Base-by-base conservation (phyloP, 2,888 invertebrate species). In the Patella ulyssiponensis region DNA sequence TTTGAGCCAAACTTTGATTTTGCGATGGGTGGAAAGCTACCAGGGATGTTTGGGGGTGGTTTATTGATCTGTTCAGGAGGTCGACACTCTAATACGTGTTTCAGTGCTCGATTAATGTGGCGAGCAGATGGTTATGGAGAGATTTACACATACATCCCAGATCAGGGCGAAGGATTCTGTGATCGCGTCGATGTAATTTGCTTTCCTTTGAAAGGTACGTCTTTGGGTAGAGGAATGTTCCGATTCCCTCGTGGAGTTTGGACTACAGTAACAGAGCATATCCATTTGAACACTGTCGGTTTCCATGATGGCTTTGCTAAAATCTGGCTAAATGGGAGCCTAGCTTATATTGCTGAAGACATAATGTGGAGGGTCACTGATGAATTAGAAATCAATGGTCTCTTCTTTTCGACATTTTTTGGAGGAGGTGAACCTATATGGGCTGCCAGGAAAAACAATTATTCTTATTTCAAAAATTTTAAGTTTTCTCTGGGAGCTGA, bases 361-460 rank as follows among this genome's bases (percentile, higher is more conserved):
- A 76, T 86, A 20, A 79, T 81, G 53, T 80, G 86, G 73, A 78
- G 86, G n/a, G 76, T 77, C 58, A 78, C 82, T 20, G 75, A 77
- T 11, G 44, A 56, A 44, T 77, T 86, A 52, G 56, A 83, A 17
- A 84, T 87, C 53, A 82, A 84, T 52, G 86, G 86, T 4, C 75
- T 88, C 33, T 84, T 84, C 79, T 87, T 88, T 74, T 86, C 86
- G 1, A 87, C 86, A 23, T 87, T 88, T 77, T 88, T 85, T 73
- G 88, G 87, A 2, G 88, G 88, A 3, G 64, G 71, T 17, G 80
- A 78, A 72, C 44, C 71, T 11, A 73, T 70, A 17, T 88, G 84
- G 84, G 85, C 84, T 0, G 79, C 86, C 20, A 81, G 82, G 1
- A 73, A 73, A 23, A 82, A 85, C 76, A 85, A 85, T 11, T 84